Conservation (phyloP, 2,888 invertebrate species). For the Loripinus fragilis region DNA sequence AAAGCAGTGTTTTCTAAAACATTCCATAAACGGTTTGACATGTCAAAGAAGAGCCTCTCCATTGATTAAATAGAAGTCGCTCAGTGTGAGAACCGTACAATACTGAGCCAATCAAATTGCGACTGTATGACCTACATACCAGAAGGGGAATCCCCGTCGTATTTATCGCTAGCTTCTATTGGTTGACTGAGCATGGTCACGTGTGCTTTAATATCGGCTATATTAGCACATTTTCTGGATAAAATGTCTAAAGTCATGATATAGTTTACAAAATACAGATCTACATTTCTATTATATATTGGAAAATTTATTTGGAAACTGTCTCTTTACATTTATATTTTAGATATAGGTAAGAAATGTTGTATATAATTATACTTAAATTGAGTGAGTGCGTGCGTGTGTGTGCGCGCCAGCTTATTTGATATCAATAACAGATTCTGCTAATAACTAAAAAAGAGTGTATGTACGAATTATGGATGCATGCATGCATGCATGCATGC, state of each 20-base stretch:
- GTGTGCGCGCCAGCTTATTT: too few relatives aligned
- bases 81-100: neutral
- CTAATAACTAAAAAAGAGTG: too few relatives aligned
- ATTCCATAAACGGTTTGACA: neutral
- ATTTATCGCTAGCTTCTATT: constrained; percentile 8
- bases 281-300: too few relatives aligned
- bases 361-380: neutral
- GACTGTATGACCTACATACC: constrained; percentile 2
- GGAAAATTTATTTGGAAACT: neutral
- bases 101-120: neutral
- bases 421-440: too few relatives aligned
- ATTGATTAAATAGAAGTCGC: constrained; percentile 1
- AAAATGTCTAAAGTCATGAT: neutral
- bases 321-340: neutral
- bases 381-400: too few relatives aligned
- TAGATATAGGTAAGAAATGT: neutral
- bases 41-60: neutral
- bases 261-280: neutral
- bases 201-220: constrained; percentile 10
- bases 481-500: neutral
- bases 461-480: too few relatives aligned
- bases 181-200: constrained; percentile 24
- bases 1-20: neutral
- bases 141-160: constrained; percentile 16
- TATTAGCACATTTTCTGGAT: constrained; percentile 13